Evolutionary conservation across 2,797 vertebrate species (phyloP).

Genomic region (Onychomys torridus): DNA sequence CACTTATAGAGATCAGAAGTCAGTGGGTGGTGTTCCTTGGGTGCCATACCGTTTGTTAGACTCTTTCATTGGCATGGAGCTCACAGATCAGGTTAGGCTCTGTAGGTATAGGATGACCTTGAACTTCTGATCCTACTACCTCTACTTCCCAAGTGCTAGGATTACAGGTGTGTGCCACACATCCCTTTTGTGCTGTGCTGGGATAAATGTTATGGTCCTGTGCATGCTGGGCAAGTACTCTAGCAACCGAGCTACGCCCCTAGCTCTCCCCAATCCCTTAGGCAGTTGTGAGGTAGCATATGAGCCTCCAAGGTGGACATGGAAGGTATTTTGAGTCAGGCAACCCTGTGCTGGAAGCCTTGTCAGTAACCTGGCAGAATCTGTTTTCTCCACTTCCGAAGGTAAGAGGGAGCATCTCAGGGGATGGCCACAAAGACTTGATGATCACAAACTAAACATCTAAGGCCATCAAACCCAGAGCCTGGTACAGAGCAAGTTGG

Average conservation of each 20-base stretch:
- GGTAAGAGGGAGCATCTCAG: not conserved
- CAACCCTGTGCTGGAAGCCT: not conserved
- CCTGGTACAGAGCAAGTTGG: not conserved
- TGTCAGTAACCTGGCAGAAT: not conserved
- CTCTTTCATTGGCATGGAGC: not conserved
- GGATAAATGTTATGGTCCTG: not conserved
- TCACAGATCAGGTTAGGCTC: not conserved
- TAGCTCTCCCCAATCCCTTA: not conserved
- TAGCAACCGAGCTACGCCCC: not conserved
- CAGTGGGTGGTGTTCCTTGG: not conserved
- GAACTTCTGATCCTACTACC: not conserved
- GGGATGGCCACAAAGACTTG: not conserved
- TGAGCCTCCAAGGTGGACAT: not conserved
- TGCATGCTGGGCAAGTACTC: not conserved
- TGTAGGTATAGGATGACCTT: not conserved
- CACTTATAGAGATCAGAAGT: not conserved
- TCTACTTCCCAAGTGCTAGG: not conserved
- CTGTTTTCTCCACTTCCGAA: conserved; percentile 15
- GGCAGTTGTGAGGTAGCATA: fast-evolving
- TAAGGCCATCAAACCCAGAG: not conserved
- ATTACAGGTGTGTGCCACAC: not conserved
- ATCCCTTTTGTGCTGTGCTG: not conserved
- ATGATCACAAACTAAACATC: conserved; percentile 14
- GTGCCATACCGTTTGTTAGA: not conserved
- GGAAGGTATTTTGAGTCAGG: not conserved